Evolutionary conservation across 2,888 invertebrate genomes (phyloP), one percentile per base, ranked within the genome.

Genomic region (Ochlodes sylvanus): DNA sequence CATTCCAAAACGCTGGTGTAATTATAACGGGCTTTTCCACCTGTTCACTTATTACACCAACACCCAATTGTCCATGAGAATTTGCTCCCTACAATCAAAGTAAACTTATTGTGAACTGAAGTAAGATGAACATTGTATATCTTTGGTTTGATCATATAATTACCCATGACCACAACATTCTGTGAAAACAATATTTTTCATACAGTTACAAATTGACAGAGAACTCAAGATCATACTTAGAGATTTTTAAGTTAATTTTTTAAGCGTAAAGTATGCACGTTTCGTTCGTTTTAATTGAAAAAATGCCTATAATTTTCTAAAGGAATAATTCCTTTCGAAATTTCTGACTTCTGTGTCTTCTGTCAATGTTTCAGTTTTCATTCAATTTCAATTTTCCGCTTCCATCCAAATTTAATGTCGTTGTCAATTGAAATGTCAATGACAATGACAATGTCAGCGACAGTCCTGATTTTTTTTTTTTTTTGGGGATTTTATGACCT

Each of bases 11-110:
- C 82, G 90, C 81, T 79, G 89, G 77, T 47, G 71, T 69, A 1
- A 94, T 85, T 77, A 85, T 85, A 58, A 89, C 88, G 50, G 96
- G 96, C 73, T 88, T 87, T 74, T 94, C 87, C 72, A 95, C 94
- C 88, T 96, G 95, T 81, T 97, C 97, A 74, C 94, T 95, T 74
- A 93, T 92, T 70, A 89, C 82, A 70, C 95, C 96, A 79, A 96
- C 93, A 72, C 96, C 96, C 71, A 97, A 92, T 86, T 97, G 97
- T 61, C 97, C 97, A 82, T 97, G 96, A 72, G 97, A 97, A 88
- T 97, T 97, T 69, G 97, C 97, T 79, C 97, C 97, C 97, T 97
- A 83, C 72, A 89, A 88, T 54, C 7, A 54, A 60, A 55, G 64
- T 63, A 7, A 41, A 67, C 14, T 70, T 61, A 42, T 54, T 62